Percentiles rank a stretch among this genome's conserved stretches.
These are phyloP conservation scores for Mastigias papua DNA, from an alignment of 30 jellyfish, hydroid and myxozoan genomes.

Conservation along the genomic window DNA sequence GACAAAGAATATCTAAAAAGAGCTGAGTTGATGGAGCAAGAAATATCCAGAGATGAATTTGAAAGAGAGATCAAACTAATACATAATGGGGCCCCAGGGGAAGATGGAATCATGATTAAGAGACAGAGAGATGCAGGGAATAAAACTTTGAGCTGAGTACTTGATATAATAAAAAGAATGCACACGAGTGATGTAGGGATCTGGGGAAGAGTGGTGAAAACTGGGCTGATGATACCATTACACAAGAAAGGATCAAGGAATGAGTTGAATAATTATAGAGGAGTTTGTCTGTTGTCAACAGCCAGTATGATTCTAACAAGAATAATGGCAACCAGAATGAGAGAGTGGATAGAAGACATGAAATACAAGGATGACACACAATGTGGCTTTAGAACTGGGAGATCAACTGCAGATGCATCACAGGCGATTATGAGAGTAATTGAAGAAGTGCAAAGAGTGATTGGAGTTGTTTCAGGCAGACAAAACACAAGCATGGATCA, in stretches of 20 bases:
- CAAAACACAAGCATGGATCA: background rate
- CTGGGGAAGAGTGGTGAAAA: constrained; percentile 5
- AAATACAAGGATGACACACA: constrained; percentile 3
- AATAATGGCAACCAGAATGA: background rate
- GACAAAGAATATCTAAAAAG: constrained; percentile 1
- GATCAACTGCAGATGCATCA: constrained; percentile 9
- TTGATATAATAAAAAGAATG: background rate
- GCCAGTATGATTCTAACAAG: background rate
- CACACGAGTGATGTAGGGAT: background rate
- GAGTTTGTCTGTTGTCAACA: background rate
- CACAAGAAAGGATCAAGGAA: background rate
- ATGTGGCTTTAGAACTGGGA: constrained; percentile 14
- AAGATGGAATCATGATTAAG: background rate
- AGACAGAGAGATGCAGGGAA: background rate
- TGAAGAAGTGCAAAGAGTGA: constrained; percentile 1
- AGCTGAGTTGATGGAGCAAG: constrained; percentile 1
- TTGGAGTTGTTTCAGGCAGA: background rate
- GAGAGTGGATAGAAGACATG: background rate
- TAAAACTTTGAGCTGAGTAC: background rate
- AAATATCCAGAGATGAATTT: constrained; percentile 4
- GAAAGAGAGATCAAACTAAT: background rate
- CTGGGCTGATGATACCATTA: constrained; percentile 1
- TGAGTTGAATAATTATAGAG: background rate
- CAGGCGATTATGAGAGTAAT: background rate
- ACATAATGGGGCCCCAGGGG: constrained; percentile 9